Base-by-base conservation (phyloP, 2,888 invertebrate genomes). In the Ennomos fuscantarius region DNA sequence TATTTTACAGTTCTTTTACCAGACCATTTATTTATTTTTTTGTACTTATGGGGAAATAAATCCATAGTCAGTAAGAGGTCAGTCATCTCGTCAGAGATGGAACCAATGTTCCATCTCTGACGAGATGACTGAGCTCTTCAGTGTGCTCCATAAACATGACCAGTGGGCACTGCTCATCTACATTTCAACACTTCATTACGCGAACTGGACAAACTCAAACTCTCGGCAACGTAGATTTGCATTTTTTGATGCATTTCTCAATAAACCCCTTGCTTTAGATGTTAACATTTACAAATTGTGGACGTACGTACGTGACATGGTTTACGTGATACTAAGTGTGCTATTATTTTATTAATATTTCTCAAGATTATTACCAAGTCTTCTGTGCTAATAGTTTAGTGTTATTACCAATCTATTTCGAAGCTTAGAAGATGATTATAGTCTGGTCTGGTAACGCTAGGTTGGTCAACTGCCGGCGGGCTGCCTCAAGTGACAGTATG, bases 241-340 rank as follows among this genome's bases (percentile, higher is more conserved):
- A 37, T 24, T 24, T 24, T 24, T 6, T 24, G 24, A 24, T 37
- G 12, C 12, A 37, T 37, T 37, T 12, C 12, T 12, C 37, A 37
- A 37, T 8, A 11, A 39, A 39, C 12, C 6, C n/a, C 8, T 39
- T 39, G 11, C 37, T 11, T 12, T 39, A 8, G 11, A 34, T 12
- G 34, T 43, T 32, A n/a, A 40, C 39, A 37, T 46, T 12, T 58
- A 46, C 45, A 50, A 57, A 52, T 47, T 46, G 37, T 46, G 15
- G 41, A 32, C 36, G 5, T 13, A 24, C 0, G 24, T 62, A 62
- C 62, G 58, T 65, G 68, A 63, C 63, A 59, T 46, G 57, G 57
- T 60, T 59, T 45, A 59, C 60, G 55, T 51, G 53, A 60, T 59
- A 40, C 11, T 33, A 31, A 35, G 44, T 15, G 31, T 55, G 33